Evolutionary conservation across 2,113 vertebrate genomes (phyloP), one percentile per base, ranked within the genome.

Genomic region (Desmodus rotundus): DNA sequence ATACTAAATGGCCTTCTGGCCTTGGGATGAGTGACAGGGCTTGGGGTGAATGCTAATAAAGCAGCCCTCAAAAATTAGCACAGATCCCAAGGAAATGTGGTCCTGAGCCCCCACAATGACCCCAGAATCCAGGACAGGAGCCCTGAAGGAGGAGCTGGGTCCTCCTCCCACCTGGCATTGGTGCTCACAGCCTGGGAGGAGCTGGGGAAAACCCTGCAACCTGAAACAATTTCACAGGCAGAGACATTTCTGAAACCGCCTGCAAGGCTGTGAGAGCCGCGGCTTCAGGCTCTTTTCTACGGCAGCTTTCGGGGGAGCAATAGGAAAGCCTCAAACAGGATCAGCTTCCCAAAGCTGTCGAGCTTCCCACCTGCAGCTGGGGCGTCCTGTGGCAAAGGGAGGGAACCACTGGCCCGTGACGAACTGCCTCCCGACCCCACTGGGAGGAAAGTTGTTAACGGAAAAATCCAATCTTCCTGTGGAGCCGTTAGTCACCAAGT

Each of bases 151-250:
- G 28, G 12, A 45, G n/a, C 10, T 16, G 50, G 22, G 6, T 26
- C 38, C 38, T 85, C 70, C 50, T n/a, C 16, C 7, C 0, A 7
- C 54, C 28, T 91, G 65, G 28, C 36, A 70, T 54, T n/a, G 28
- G 38, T 14, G 65, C 47, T 88, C 54, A 33, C 13, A 20, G 70
- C 52, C 70, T 88, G 63, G 70, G 45, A 87, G 68, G 26, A 52
- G 19, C 74, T 19, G 41, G 84, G 84, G 20, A 24, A 89, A 92
- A 20, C 38, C 68, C 83, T 52, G 70, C 4, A 5, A 24, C 33
- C 78, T 94, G 87, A 96, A 96, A 93, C 86, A 84, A 95, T 74
- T 94, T 73, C 54, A 72, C 28, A 85, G 56, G 43, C 43, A 16
- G 58, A 85, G 91, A 22, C 24, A 43, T 54, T 83, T 93, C 87